A percentile compares a stretch with the other conserved stretches of the same genome.
Conservation (phyloP, 2,797 vertebrate species). For the Bovichtus diacanthus region DNA sequence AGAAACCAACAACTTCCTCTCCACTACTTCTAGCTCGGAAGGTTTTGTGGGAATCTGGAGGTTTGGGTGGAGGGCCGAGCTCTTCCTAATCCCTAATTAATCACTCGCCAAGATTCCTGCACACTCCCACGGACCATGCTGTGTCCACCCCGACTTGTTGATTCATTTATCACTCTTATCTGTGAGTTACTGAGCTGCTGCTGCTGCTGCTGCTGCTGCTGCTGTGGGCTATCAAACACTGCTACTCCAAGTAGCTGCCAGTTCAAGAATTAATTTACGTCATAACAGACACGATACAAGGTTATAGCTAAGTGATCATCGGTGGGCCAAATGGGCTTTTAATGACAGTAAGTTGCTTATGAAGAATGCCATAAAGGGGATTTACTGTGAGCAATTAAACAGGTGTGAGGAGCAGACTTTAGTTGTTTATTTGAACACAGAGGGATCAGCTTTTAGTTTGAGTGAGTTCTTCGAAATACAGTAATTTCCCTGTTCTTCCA, state of each 20-base stretch:
- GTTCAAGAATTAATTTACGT: conserved; percentile 39
- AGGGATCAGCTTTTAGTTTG: not conserved
- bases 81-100: conserved; percentile 40
- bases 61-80: conserved; percentile 24
- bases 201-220: conserved; percentile 24
- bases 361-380: conserved; percentile 22
- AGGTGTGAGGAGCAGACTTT: not conserved
- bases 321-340: conserved; percentile 53
- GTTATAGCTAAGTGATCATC: conserved; percentile 41
- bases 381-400: conserved; percentile 3
- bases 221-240: conserved; percentile 36
- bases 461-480: not conserved
- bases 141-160: conserved; percentile 49
- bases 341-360: conserved; percentile 43
- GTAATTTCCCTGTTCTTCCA: not conserved
- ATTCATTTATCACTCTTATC: conserved; percentile 55
- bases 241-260: conserved; percentile 22
- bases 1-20: conserved; percentile 22
- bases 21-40: conserved; percentile 35
- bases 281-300: conserved; percentile 39
- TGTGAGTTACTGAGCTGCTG: conserved; percentile 14
- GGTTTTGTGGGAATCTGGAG: conserved; percentile 36
- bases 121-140: conserved; percentile 18
- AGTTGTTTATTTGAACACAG: not conserved
- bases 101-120: conserved; percentile 31